These are phyloP conservation scores for Napeogenes sylphis DNA, from an alignment of 2,888 invertebrate species.

Conservation along the genomic window DNA sequence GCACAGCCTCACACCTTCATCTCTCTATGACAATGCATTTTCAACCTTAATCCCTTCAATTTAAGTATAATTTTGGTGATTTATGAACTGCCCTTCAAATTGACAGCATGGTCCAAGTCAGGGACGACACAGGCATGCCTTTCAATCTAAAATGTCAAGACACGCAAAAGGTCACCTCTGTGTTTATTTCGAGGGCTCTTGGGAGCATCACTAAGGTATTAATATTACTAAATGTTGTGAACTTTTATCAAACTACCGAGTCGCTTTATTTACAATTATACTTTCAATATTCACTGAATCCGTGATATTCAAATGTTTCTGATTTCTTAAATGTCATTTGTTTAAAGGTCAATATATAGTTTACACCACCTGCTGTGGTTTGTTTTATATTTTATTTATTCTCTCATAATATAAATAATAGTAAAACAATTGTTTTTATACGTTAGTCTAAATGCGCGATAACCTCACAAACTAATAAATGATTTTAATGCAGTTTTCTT, in stretches of 20 bases:
- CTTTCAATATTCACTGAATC: no score
- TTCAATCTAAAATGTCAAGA: constrained; percentile 29
- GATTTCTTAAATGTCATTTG: no score
- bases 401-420: no score
- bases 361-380: no score
- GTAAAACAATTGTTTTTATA: no score
- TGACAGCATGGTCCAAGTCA: constrained; percentile 35
- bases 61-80: constrained; percentile 33
- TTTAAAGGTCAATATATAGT: no score
- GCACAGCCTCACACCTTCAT: constrained; percentile 53
- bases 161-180: constrained; percentile 27
- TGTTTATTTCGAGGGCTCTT: constrained; percentile 9
- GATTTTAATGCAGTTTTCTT: no score
- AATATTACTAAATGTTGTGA: neutral
- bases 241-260: neutral
- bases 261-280: no score
- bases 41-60: constrained; percentile 32
- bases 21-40: constrained; percentile 41
- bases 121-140: constrained; percentile 27
- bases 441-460: no score
- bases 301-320: no score
- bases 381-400: no score
- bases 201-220: constrained; percentile 1
- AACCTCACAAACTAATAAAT: no score
- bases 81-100: constrained; percentile 28